Base-by-base conservation (phyloP, 2,113 vertebrate species). In the Trinectes maculatus region DNA sequence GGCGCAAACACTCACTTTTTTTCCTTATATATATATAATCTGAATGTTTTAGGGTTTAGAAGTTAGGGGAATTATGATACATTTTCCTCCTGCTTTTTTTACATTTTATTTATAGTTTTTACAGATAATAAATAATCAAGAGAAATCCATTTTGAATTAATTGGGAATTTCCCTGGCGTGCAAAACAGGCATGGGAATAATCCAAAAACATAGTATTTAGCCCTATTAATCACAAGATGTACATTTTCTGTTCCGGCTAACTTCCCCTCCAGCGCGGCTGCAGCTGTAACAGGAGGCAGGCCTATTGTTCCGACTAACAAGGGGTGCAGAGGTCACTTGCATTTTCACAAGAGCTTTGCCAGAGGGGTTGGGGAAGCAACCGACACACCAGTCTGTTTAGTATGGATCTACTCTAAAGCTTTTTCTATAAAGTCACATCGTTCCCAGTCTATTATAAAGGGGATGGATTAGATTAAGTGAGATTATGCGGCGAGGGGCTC, bases 381-480 rank as follows among this genome's bases (percentile, higher is more conserved):
- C 51, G 54, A 65, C 81, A 76, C 72, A 61, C 81, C 59, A 62
- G 65, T 49, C 53, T 78, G 83, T 91, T 90, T 86, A 83, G 86
- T 83, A 47, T 75, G 81, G 86, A 91, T 86, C 88, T 85, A 83
- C 66, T 53, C 85, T 82, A 73, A 87, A 87, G 87, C 87, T 89
- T 83, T 79, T 78, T 84, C 85, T 84, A 86, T 87, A 72, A 83
- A 89, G 85, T 85, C 74, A 55, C 80, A 76, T 82, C 84, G 59
- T 84, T 89, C 83, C 44, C 73, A 70, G 83, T 89, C 90, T 82
- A 87, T 91, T 91, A 87, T 82, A 71, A 61, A 80, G 68, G 57
- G 89, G 89, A 84, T 86, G 84, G 81, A 91, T 92, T 89, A 92
- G 90, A 92, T 92, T 91, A 91, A 89, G 82, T 80, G 79, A 92